Evolutionary conservation across 1,140 invertebrate species (phyloP), one percentile per base, ranked within the genome.

Genomic region (Bacillus rossius): DNA sequence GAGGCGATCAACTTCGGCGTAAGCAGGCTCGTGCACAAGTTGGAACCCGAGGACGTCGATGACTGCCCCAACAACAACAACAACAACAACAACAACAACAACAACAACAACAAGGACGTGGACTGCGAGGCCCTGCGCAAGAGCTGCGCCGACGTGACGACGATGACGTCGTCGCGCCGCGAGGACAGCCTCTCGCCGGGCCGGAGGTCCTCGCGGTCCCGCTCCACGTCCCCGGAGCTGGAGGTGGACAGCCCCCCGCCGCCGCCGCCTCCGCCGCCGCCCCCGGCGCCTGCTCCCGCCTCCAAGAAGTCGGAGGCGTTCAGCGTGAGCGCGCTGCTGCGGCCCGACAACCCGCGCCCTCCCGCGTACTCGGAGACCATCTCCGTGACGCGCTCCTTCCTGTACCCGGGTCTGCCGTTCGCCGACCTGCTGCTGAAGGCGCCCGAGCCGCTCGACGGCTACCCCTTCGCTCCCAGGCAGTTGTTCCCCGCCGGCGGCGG

Each of bases 1-100:
- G 85, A 85, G 64, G 79, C 81, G 64, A 85, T 87, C 59, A 86
- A 86, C 65, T 88, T 88, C 66, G 85, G 85, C 47, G 82, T 88
- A 63, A 85, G 78, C 70, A 78, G 85, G 62, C 71, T 88, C 59
- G 81, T 88, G 48, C 64, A 66, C 23, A 63, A 62, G 17, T 55
- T 60, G 8, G 64, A 64, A 14, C 64, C 67, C n/a, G 56, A 58
- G 17, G 62, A 64, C 8, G 57, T 54, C 37, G 55, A 64, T 25
- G 59, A 64, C 61, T 41, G 23, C n/a, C 37, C 3, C 16, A 22
- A 20, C 40, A 40, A 26, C 41, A n/a, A n/a, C n/a, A n/a, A n/a
- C n/a, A n/a, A n/a, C n/a, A n/a, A n/a, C n/a, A n/a, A n/a, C n/a
- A n/a, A n/a, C n/a, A n/a, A n/a, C n/a, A n/a, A n/a, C n/a, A n/a